Base-by-base conservation (phyloP, 2,888 invertebrate genomes). In the Hedychridium roseum region DNA sequence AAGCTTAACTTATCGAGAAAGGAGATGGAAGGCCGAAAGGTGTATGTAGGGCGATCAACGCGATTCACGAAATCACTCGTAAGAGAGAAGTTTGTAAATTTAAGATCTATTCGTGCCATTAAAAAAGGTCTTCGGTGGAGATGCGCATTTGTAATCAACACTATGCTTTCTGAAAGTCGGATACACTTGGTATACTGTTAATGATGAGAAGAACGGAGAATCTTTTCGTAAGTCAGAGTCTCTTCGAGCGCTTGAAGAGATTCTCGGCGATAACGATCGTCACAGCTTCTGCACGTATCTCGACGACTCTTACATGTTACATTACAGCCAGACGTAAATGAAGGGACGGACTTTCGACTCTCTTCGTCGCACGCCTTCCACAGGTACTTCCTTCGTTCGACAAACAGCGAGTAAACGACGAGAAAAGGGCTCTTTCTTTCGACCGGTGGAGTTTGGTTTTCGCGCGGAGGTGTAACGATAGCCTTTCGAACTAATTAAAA, bases 261-360 rank as follows among this genome's bases (percentile, higher is more conserved):
- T n/a, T n/a, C n/a, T n/a, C n/a, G n/a, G n/a, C n/a, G n/a, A 56
- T 61, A 51, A 51, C 54, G 51, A 49, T 53, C 52, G 52, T 61
- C 57, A n/a, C n/a, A 50, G 56, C 58, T 57, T 52, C 52, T 64
- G 66, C 63, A 66, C 55, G 64, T 58, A 60, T 64, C 65, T 64
- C 63, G 63, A 59, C 50, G 48, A 54, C 61, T 60, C 62, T 64
- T 64, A 56, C 37, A 61, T 59, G 54, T 66, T 68, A 58, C 68
- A 62, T 60, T 39, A 51, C 61, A 43, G 27, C 34, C 27, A 48
- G 32, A 11, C 31, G 37, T 4, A 26, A 21, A n/a, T 9, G 36
- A 38, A 17, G 3, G 31, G 17, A 44, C 35, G 51, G 52, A 43
- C 41, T 54, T 52, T 55, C 38, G 38, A 57, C 43, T 60, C n/a